Percentiles rank a stretch among this genome's conserved stretches.
Conservation (phyloP, 2,888 invertebrate species). For the Junonia oenone region DNA sequence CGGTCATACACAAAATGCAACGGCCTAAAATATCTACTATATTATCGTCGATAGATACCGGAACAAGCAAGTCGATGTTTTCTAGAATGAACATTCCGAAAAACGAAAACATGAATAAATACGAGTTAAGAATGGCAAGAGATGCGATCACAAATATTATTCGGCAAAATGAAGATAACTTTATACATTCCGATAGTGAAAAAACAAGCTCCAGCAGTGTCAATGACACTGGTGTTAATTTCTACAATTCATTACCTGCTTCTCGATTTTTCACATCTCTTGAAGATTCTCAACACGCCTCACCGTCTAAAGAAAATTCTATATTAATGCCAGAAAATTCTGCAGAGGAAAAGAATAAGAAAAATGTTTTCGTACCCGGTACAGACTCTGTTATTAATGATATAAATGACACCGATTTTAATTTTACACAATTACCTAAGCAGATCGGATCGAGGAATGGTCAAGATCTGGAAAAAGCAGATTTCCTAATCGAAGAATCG, state of each 20-base stretch:
- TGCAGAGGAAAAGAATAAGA: slow-evolving; percentile 30
- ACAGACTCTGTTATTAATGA: slow-evolving; percentile 8
- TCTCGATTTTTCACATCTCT: slow-evolving; percentile 49
- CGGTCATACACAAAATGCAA: slow-evolving; percentile 43
- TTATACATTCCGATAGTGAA: background rate
- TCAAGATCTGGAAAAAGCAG: slow-evolving; percentile 41
- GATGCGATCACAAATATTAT: slow-evolving; percentile 36
- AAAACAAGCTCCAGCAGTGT: slow-evolving; percentile 25
- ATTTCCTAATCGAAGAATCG: slow-evolving; percentile 48
- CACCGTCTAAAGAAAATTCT: slow-evolving; percentile 34
- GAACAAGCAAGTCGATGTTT: slow-evolving; percentile 39
- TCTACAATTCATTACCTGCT: slow-evolving; percentile 40
- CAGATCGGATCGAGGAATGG: slow-evolving; percentile 26
- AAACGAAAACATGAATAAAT: slow-evolving; percentile 30
- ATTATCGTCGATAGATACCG: slow-evolving; percentile 42
- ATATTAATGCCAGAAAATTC: slow-evolving; percentile 38
- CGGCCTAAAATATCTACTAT: slow-evolving; percentile 50
- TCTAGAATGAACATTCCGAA: slow-evolving; percentile 38
- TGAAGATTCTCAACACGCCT: slow-evolving; percentile 40
- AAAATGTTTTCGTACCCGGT: slow-evolving; percentile 32
- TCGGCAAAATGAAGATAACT: slow-evolving; percentile 23
- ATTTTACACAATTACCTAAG: slow-evolving; percentile 6
- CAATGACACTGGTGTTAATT: slow-evolving; percentile 35
- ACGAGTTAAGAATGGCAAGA: slow-evolving; percentile 43
- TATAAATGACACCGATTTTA: slow-evolving; percentile 19